Conservation (phyloP, 2,888 invertebrate species). For the Acronicta alni region DNA sequence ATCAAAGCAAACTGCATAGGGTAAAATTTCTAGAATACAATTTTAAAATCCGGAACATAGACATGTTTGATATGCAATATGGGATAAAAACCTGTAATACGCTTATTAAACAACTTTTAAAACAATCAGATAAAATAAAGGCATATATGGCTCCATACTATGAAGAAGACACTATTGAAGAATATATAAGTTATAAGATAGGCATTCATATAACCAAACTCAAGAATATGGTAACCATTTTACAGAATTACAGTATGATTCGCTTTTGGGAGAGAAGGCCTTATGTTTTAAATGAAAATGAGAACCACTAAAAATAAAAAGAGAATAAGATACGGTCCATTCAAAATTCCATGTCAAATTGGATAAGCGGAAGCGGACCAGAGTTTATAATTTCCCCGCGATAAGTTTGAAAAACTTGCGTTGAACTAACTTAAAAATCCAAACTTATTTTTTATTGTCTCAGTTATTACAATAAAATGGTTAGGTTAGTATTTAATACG, state of each 20-base stretch:
- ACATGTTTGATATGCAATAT: conserved; percentile 43
- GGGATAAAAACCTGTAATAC: conserved; percentile 39
- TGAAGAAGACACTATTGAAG: conserved; percentile 56
- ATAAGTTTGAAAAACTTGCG: no score
- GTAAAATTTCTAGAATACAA: conserved; percentile 55
- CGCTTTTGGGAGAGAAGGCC: conserved; percentile 48
- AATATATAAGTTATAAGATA: conserved; percentile 63
- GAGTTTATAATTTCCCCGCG: no score
- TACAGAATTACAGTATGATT: conserved; percentile 44
- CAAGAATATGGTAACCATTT: conserved; percentile 31
- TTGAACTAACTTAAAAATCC: no score
- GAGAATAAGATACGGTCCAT: no score
- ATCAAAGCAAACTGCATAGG: not conserved
- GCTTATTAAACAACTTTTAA: conserved; percentile 45
- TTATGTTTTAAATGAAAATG: no score
- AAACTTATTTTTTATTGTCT: no score
- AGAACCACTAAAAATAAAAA: no score
- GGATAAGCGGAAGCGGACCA: no score
- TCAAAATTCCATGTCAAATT: no score
- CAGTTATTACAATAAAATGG: no score
- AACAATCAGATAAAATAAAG: conserved; percentile 49
- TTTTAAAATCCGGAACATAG: conserved; percentile 53
- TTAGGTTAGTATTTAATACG: no score
- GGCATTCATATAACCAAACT: conserved; percentile 48
- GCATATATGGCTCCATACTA: conserved; percentile 59